phyloP scores from a whole-genome alignment of 1,140 invertebrate species.

The Sitobion miscanthi region DNA sequence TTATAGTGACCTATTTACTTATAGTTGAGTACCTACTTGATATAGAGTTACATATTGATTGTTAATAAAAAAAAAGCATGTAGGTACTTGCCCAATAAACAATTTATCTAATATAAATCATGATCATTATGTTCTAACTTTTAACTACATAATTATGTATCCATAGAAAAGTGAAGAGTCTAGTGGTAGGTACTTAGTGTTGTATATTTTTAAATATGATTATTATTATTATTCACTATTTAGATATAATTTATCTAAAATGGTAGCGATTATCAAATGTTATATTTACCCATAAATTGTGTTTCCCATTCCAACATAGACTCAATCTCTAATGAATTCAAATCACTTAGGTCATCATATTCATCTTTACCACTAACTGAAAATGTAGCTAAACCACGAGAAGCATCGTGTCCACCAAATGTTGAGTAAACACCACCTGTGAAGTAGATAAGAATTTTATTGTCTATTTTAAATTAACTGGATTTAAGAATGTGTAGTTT shows the following conservation, averaged over 20 bases:
- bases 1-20: neutral
- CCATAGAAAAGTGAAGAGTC: neutral
- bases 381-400: slow-evolving; percentile 92
- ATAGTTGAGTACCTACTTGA: neutral
- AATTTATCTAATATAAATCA: neutral
- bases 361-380: slow-evolving; percentile 83
- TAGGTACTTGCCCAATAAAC: neutral
- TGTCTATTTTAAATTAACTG: neutral
- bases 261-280: neutral
- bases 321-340: slow-evolving; percentile 85
- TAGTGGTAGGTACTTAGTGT: too few relatives aligned
- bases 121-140: neutral
- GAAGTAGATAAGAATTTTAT: slow-evolving; percentile 53
- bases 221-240: neutral
- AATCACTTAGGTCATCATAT: slow-evolving; percentile 95
- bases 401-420: slow-evolving; percentile 94
- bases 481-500: neutral
- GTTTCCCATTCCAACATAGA: slow-evolving; percentile 94
- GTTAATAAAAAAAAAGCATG: neutral
- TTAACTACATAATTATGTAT: neutral
- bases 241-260: neutral
- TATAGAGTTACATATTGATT: neutral
- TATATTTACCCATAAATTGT: slow-evolving; percentile 86
- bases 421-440: slow-evolving; percentile 90
- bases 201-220: too few relatives aligned